Evolutionary conservation across 2,797 vertebrate species (phyloP), one percentile per base, ranked within the genome.

Genomic region (Poeciliopsis gracilis): DNA sequence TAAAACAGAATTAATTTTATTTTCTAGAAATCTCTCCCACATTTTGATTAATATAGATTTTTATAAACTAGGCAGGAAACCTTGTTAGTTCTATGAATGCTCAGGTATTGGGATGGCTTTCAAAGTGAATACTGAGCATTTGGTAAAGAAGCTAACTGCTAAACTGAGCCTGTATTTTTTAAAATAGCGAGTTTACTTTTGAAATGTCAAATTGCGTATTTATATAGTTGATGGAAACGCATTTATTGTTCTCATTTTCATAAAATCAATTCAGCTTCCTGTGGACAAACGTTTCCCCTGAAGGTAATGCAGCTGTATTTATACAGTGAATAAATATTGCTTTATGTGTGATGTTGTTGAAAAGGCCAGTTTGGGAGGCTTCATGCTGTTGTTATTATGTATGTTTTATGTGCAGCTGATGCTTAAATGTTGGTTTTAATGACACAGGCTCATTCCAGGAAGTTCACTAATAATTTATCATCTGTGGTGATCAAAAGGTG

Each of bases 401-500:
- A 9, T 67, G 23, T 25, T 11, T 38, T 66, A 66, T 66, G 2
- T 38, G 18, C 10, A 66, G 20, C 61, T 38, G 36, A 41, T 10
- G 36, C 36, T 41, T 41, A 41, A 67, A 67, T 41, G 36, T 20
- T 11, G 30, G 20, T 13, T 36, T 36, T 38, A 36, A 38, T 38
- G 61, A 11, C 61, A 66, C 61, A 20, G 63, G 36, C 36, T 67
- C 63, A 67, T 67, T 67, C 36, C 38, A 66, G 66, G 20, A 43
- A 69, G 66, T 69, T n/a, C 66, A 69, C 66, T 5, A 69, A 69
- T 69, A 69, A 69, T 69, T 69, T 43, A 69, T 69, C n/a, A 69
- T 6, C 66, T 13, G 33, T 67, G 36, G 66, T 69, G 66, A 69
- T 69, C 36, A 69, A 69, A 53, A 69, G 66, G 67, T 45, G 67